phyloP scores from a whole-genome alignment of 2,113 vertebrate genomes.

The Chaenogobius annularis region DNA sequence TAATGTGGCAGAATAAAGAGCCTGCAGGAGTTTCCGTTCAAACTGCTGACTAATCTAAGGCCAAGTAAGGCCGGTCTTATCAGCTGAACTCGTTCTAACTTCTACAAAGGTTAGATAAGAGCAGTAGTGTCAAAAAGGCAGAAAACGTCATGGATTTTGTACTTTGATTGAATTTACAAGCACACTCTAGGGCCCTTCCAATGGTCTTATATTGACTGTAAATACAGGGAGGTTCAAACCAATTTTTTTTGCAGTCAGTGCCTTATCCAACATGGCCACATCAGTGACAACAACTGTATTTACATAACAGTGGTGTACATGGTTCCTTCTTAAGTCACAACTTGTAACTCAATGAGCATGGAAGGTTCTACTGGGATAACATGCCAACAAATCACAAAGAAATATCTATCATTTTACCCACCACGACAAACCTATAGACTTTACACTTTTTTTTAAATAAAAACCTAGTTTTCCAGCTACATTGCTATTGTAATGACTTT shows the following conservation, averaged over 20 bases:
- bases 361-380: not conserved
- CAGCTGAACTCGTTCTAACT: conserved; percentile 14
- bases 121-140: not conserved
- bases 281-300: conserved; percentile 15
- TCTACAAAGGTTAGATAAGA: not conserved
- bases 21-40: conserved; percentile 28
- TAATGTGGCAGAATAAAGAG: conserved; percentile 15
- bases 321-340: conserved; percentile 15
- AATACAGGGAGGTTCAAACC: not conserved
- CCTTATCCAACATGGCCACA: not conserved
- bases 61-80: not conserved
- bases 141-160: not conserved
- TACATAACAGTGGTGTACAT: conserved; percentile 41
- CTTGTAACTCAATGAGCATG: not conserved
- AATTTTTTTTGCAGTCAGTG: not conserved
- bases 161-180: not conserved
- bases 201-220: not conserved
- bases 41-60: not conserved
- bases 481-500: too few relatives aligned
- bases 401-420: not conserved
- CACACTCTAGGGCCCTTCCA: not conserved
- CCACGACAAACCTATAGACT: too few relatives aligned
- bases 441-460: too few relatives aligned
- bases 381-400: not conserved
- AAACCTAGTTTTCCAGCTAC: too few relatives aligned